Evolutionary conservation across 1,140 invertebrate species (phyloP), one percentile per base, ranked within the genome.

Genomic region (Drosophila sturtevanti): DNA sequence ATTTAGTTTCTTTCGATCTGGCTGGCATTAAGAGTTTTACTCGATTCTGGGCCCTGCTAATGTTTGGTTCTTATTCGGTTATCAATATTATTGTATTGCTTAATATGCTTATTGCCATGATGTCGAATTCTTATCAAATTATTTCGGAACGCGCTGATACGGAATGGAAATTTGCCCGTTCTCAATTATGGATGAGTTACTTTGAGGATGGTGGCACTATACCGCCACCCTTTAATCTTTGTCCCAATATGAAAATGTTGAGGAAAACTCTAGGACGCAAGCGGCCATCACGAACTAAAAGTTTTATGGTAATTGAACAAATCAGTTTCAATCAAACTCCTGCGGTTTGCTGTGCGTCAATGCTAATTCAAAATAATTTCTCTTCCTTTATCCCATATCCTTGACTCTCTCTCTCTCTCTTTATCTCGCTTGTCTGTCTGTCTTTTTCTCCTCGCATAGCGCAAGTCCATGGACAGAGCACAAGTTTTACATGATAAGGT

Each of bases 51-150:
- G 96, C 95, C 7, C 92, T 97, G 12, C 93, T 98, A 0, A 96
- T 97, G 94, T 98, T 97, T 86, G 97, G 97, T 24, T 96, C 95
- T 0, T 98, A 97, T 90, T 97, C 96, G 37, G 97, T 97, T 52
- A 98, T 98, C 91, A 98, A 98, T 77, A 95, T 98, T 59, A 97
- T 98, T 78, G 97, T 98, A 0, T 93, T 98, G 1, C 94, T 98
- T 34, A 98, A 98, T 92, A 97, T 98, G 95, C 94, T 98, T 4
- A 98, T 98, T 91, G 98, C 98, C 80, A 98, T 98, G 97, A 98
- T 98, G 97, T 97, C 96, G 35, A 98, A 97, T 92, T 98, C 97
- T 0, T 98, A 98, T 92, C 96, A 98, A 92, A 96, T 96, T 34
- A 98, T 98, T 78, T 97, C 96, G 72, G 96, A 97, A 95, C 93